Conservation (phyloP, 2,888 invertebrate genomes). For the Apotomis turbidana region DNA sequence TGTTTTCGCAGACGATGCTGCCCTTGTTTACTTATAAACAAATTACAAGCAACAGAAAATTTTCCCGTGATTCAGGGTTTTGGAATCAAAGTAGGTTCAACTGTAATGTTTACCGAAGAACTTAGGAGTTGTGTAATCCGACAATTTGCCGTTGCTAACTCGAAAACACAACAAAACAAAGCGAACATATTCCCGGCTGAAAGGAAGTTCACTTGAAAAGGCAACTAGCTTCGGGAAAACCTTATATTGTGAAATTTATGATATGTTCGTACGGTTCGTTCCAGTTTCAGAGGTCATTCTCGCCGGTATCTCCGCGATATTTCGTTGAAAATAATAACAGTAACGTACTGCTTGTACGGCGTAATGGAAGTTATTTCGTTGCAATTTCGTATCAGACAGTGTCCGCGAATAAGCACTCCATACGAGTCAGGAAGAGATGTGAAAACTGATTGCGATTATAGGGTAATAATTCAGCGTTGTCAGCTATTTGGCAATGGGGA, state of each 20-base stretch:
- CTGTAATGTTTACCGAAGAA: slow-evolving; percentile 74
- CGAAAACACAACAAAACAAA: slow-evolving; percentile 81
- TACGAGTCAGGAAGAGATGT: slow-evolving; percentile 45
- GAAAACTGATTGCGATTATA: slow-evolving; percentile 57
- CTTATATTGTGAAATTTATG: slow-evolving; percentile 80
- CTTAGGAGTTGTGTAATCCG: slow-evolving; percentile 80
- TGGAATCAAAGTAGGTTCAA: slow-evolving; percentile 68
- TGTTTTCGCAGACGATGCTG: slow-evolving; percentile 57
- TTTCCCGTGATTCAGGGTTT: slow-evolving; percentile 52
- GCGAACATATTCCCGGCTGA: slow-evolving; percentile 76
- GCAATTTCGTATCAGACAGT: slow-evolving; percentile 52
- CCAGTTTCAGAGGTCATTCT: slow-evolving; percentile 71
- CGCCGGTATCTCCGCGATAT: slow-evolving; percentile 66
- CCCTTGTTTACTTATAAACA: slow-evolving; percentile 64
- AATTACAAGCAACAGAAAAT: slow-evolving; percentile 65
- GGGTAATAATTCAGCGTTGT: slow-evolving; percentile 58
- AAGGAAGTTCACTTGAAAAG: slow-evolving; percentile 80
- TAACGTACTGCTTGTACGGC: slow-evolving; percentile 53
- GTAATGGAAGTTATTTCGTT: slow-evolving; percentile 56
- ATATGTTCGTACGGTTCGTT: slow-evolving; percentile 68
- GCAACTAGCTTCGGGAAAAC: slow-evolving; percentile 77
- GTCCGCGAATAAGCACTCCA: slow-evolving; percentile 51
- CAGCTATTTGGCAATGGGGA: slow-evolving; percentile 66
- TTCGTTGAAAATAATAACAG: slow-evolving; percentile 70
- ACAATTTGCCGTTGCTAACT: slow-evolving; percentile 79